phyloP scores from a whole-genome alignment of 1,140 invertebrate genomes.

The Dinothrombium tinctorium region DNA sequence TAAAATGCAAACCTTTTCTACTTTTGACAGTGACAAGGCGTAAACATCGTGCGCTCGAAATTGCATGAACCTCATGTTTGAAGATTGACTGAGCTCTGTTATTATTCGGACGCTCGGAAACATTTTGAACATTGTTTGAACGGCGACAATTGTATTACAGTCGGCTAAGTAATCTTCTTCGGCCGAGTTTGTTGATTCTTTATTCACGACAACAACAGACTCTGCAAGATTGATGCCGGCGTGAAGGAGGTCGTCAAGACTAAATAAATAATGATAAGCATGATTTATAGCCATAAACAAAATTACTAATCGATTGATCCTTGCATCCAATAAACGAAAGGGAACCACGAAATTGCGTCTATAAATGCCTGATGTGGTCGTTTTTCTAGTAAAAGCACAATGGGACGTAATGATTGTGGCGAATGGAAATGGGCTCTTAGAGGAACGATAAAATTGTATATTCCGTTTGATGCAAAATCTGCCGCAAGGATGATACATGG shows the following conservation, averaged over 20 bases:
- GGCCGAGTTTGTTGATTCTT: constrained; percentile 78
- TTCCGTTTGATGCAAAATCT: constrained; percentile 89
- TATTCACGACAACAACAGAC: constrained; percentile 96
- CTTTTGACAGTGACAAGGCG: constrained; percentile 82
- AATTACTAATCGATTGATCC: constrained; percentile 84
- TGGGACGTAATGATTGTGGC: constrained; percentile 81
- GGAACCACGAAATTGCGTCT: constrained; percentile 88
- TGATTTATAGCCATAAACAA: neutral
- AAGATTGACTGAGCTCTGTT: constrained; percentile 88
- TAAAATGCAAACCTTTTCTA: constrained; percentile 72
- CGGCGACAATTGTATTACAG: constrained; percentile 93
- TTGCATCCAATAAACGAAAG: constrained; percentile 80
- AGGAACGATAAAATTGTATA: constrained; percentile 96
- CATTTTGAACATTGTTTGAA: constrained; percentile 97
- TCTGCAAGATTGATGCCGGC: constrained; percentile 86
- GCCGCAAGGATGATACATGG: constrained; percentile 88
- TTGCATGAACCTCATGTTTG: constrained; percentile 98
- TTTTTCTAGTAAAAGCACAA: constrained; percentile 22
- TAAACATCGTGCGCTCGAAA: constrained; percentile 91
- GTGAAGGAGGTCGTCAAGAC: constrained; percentile 33
- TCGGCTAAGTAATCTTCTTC: constrained; percentile 87
- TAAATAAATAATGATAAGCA: constrained; percentile 26
- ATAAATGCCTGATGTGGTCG: constrained; percentile 75
- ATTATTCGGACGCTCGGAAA: constrained; percentile 94
- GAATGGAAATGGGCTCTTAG: constrained; percentile 69